These are phyloP conservation scores for Xanthia togata DNA, from an alignment of 2,888 invertebrate genomes.

Conservation along the genomic window DNA sequence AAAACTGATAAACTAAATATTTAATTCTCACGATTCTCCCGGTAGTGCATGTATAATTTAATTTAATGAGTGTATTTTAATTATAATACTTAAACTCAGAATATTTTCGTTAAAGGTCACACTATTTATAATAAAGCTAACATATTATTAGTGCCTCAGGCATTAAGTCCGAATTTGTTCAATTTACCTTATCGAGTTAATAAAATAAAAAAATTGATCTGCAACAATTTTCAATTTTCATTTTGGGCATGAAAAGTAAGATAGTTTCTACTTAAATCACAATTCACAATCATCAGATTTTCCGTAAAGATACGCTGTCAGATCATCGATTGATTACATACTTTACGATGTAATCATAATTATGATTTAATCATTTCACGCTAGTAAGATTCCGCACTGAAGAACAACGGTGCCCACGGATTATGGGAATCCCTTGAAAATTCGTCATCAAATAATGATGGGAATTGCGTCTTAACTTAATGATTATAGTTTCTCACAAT, in stretches of 20 bases:
- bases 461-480: slow-evolving; percentile 31
- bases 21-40: background rate
- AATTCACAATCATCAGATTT: background rate
- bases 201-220: no score
- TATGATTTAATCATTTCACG: slow-evolving; percentile 21
- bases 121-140: no score
- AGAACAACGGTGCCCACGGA: slow-evolving; percentile 24
- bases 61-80: background rate
- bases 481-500: slow-evolving; percentile 23
- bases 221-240: no score
- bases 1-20: background rate
- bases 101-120: no score
- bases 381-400: slow-evolving; percentile 37
- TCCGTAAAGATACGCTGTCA: background rate
- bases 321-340: background rate
- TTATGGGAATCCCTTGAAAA: slow-evolving; percentile 51
- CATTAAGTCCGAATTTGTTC: no score
- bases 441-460: slow-evolving; percentile 34
- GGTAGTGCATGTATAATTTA: background rate
- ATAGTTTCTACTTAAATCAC: background rate
- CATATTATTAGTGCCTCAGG: no score
- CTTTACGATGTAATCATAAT: slow-evolving; percentile 6
- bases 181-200: no score
- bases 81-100: background rate
- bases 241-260: background rate